These are phyloP conservation scores for Mareca penelope DNA, from an alignment of 2,797 vertebrate genomes.

Conservation along the genomic window DNA sequence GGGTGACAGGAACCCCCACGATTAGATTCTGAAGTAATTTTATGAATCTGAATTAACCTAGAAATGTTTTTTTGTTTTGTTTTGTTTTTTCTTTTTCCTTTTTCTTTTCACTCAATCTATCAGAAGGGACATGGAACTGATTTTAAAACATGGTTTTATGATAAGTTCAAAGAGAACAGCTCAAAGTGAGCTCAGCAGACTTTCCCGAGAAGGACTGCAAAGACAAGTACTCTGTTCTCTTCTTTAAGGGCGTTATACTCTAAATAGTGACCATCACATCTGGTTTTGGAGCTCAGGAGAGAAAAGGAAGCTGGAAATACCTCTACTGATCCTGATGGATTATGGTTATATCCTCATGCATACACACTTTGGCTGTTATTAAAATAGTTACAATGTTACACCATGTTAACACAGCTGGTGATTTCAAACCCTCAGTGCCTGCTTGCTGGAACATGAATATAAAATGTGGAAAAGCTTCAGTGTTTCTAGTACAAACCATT, in stretches of 20 bases:
- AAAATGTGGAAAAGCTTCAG: not conserved
- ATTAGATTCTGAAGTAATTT: not conserved
- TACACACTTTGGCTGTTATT: not conserved
- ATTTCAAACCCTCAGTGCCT: not conserved
- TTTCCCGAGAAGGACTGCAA: not conserved
- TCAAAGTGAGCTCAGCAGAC: not conserved
- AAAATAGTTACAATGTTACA: not conserved
- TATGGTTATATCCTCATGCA: not conserved
- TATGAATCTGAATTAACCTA: not conserved
- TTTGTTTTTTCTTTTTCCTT: not conserved
- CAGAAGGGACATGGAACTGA: not conserved
- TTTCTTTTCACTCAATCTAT: not conserved
- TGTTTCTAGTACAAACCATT: not conserved
- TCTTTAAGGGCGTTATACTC: not conserved
- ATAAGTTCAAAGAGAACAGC: not conserved
- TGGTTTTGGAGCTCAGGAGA: not conserved
- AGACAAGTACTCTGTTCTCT: not conserved
- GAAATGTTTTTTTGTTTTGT: not conserved
- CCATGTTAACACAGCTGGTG: not conserved
- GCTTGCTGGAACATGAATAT: not conserved
- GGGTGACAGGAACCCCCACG: not conserved
- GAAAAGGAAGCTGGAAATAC: not conserved
- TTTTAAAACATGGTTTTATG: not conserved
- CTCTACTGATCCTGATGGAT: not conserved
- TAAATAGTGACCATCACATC: not conserved